These are phyloP conservation scores for Galeopsomyia nigrocyanea DNA, from an alignment of 2,888 invertebrate species.

Conservation along the genomic window DNA sequence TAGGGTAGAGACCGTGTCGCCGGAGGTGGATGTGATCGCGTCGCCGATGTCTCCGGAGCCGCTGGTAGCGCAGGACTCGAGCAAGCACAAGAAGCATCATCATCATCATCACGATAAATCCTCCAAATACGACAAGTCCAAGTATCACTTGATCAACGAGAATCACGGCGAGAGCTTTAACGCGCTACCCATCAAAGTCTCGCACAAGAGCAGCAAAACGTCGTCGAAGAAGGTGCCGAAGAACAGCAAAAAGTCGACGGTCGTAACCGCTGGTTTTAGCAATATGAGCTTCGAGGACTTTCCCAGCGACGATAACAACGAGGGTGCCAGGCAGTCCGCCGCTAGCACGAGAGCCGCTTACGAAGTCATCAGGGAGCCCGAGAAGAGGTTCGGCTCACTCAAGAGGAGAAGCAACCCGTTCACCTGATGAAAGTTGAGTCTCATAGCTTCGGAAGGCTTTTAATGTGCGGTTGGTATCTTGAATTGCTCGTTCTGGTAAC, in stretches of 20 bases:
- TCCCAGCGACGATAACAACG: constrained; percentile 75
- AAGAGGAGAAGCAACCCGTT: constrained; percentile 70
- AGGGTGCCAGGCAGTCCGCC: constrained; percentile 67
- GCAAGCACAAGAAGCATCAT: constrained; percentile 65
- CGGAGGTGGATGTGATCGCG: constrained; percentile 50
- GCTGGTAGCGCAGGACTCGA: constrained; percentile 56
- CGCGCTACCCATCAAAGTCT: constrained; percentile 62
- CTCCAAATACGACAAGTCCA: constrained; percentile 65
- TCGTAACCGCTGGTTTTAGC: constrained; percentile 73
- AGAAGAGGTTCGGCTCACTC: constrained; percentile 67
- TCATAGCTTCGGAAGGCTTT: no score
- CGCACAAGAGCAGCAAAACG: constrained; percentile 54
- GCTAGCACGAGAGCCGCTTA: constrained; percentile 72
- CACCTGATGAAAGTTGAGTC: constrained; percentile 58
- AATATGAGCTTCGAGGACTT: constrained; percentile 85
- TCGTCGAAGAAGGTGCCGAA: constrained; percentile 51
- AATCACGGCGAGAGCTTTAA: constrained; percentile 64
- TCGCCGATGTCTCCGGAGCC: constrained; percentile 63
- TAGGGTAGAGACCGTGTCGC: constrained; percentile 38
- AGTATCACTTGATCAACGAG: constrained; percentile 71
- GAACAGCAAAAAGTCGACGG: constrained; percentile 52
- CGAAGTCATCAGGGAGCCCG: constrained; percentile 73
- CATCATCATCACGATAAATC: constrained; percentile 45
- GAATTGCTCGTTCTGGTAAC: no score
- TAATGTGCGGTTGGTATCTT: no score